phyloP scores from a whole-genome alignment of 2,888 invertebrate species.

The Girardia tigrina region DNA sequence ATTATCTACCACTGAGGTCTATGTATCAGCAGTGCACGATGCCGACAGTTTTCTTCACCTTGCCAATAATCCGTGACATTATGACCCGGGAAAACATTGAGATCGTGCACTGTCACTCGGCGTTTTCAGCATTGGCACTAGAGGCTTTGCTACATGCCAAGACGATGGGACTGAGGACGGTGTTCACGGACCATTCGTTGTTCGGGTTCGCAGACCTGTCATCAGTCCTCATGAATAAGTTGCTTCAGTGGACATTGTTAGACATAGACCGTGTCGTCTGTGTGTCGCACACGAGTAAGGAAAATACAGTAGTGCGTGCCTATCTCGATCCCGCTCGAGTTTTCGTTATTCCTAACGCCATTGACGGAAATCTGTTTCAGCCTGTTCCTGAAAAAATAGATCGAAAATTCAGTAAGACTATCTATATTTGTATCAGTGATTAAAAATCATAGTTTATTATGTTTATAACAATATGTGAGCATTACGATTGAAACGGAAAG shows the following conservation, averaged over 20 bases:
- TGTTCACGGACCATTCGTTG: conserved; percentile 91
- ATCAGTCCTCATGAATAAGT: conserved; percentile 87
- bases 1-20: conserved; percentile 81
- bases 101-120: conserved; percentile 94
- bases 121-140: conserved; percentile 89
- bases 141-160: conserved; percentile 85
- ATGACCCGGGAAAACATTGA: conserved; percentile 74
- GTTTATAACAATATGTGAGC: too few relatives aligned
- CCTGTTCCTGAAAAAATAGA: conserved; percentile 60
- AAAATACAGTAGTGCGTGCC: conserved; percentile 84
- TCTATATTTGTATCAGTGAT: too few relatives aligned
- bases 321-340: conserved; percentile 65
- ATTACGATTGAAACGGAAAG: too few relatives aligned
- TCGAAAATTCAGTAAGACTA: conserved; percentile 53
- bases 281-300: conserved; percentile 81
- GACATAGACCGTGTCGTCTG: conserved; percentile 91
- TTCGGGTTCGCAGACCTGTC: conserved; percentile 97
- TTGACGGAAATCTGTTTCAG: conserved; percentile 76
- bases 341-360: conserved; percentile 96
- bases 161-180: conserved; percentile 65
- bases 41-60: conserved; percentile 78
- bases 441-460: too few relatives aligned
- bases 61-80: conserved; percentile 78
- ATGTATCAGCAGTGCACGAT: conserved; percentile 88
- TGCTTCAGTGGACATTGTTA: conserved; percentile 75